Conservation (phyloP, 2,888 invertebrate genomes). For the Hoplodrina ambigua region DNA sequence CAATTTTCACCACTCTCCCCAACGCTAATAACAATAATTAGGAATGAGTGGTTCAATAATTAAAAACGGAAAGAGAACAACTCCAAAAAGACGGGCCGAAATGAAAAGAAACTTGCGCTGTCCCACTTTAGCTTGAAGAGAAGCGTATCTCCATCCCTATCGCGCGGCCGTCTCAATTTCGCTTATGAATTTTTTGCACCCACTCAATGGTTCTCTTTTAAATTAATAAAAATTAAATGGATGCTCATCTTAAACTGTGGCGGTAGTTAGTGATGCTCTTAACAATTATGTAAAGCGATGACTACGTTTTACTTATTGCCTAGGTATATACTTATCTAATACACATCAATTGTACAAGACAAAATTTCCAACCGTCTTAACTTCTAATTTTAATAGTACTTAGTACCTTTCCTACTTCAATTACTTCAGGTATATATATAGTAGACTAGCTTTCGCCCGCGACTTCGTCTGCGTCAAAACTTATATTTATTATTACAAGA, state of each 20-base stretch:
- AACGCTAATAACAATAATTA: constrained; percentile 91
- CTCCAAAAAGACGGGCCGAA: constrained; percentile 82
- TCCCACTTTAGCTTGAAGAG: constrained; percentile 71
- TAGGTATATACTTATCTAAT: background rate
- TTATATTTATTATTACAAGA: no score
- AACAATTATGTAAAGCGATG: constrained; percentile 53
- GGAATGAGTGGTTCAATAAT: constrained; percentile 91
- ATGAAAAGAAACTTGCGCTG: constrained; percentile 73
- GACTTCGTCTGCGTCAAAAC: no score
- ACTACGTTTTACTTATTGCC: constrained; percentile 5
- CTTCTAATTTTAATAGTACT: background rate
- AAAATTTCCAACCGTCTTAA: background rate
- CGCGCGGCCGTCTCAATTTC: constrained; percentile 79
- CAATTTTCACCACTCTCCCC: constrained; percentile 90
- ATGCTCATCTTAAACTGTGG: constrained; percentile 68
- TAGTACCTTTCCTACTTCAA: background rate
- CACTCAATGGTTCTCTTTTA: constrained; percentile 74
- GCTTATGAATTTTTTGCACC: constrained; percentile 80
- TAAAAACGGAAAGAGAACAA: constrained; percentile 91
- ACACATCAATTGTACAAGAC: background rate
- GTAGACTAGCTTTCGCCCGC: no score
- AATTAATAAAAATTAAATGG: constrained; percentile 84
- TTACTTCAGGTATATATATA: background rate
- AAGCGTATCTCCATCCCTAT: constrained; percentile 69
- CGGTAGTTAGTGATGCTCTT: constrained; percentile 63